These are phyloP conservation scores for Apocrypta bakeri DNA, from an alignment of 1,140 invertebrate genomes.

Conservation along the genomic window DNA sequence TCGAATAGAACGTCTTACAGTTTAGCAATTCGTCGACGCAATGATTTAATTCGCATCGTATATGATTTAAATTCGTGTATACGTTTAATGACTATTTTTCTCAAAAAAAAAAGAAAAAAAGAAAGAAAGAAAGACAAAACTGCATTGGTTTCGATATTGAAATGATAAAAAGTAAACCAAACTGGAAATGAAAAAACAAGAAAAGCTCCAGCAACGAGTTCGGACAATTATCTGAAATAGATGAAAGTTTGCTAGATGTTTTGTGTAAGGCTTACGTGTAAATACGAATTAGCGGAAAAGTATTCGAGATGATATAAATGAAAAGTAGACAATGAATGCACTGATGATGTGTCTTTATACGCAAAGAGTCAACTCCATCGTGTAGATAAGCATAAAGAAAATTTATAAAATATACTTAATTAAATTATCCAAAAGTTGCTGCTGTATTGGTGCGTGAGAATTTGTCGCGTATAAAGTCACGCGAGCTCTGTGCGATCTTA, in stretches of 20 bases:
- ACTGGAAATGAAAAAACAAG: neutral
- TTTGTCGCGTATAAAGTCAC: neutral
- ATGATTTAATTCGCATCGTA: neutral
- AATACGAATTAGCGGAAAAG: slow-evolving; percentile 13
- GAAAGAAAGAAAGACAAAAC: no score
- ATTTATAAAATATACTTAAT: neutral
- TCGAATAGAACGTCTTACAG: neutral
- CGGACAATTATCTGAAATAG: neutral
- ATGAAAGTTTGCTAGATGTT: neutral
- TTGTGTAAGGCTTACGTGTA: slow-evolving; percentile 21
- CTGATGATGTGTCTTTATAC: slow-evolving; percentile 9
- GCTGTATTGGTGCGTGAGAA: neutral
- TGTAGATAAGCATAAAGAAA: neutral
- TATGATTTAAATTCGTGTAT: neutral
- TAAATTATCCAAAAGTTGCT: neutral
- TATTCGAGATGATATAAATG: neutral
- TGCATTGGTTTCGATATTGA: neutral
- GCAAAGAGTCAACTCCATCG: neutral
- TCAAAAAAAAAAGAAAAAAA: no score
- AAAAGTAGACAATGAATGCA: neutral
- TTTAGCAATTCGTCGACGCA: neutral
- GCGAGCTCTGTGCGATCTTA: neutral
- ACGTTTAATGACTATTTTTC: neutral
- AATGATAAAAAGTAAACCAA: neutral
- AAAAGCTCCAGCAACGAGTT: neutral